These are phyloP conservation scores for Melanotaenia maccullochi DNA, from an alignment of 2,797 vertebrate genomes.

Conservation along the genomic window DNA sequence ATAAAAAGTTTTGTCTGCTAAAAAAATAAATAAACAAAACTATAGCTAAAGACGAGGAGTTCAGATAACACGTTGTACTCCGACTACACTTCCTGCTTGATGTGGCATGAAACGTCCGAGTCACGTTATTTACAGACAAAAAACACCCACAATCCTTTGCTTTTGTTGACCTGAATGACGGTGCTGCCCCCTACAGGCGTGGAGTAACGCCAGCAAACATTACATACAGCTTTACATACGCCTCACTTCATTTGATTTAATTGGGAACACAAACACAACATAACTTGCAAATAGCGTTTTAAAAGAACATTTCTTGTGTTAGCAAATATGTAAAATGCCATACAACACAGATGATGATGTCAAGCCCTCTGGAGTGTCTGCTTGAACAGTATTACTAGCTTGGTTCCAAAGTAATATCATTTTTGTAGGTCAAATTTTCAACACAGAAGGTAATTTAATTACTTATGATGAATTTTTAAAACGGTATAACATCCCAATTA, in stretches of 20 bases:
- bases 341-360: too few relatives aligned
- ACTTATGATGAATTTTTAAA: too few relatives aligned
- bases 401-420: too few relatives aligned
- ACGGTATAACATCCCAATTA: too few relatives aligned
- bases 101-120: slow-evolving; percentile 1
- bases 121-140: slow-evolving; percentile 35
- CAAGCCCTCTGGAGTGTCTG: too few relatives aligned
- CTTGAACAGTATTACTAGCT: too few relatives aligned
- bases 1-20: background rate
- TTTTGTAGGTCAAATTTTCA: too few relatives aligned
- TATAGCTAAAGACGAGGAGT: background rate
- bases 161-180: rapidly evolving
- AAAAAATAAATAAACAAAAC: too few relatives aligned
- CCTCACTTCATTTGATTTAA: background rate
- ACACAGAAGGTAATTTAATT: too few relatives aligned
- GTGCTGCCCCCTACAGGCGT: slow-evolving; percentile 44
- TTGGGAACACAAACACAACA: background rate
- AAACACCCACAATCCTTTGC: slow-evolving; percentile 58
- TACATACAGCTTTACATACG: background rate
- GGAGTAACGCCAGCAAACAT: slow-evolving; percentile 14
- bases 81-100: rapidly evolving
- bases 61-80: rapidly evolving
- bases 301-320: too few relatives aligned
- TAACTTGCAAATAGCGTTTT: too few relatives aligned
- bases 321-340: too few relatives aligned